Evolutionary conservation across 2,113 vertebrate genomes (phyloP).

Genomic region (Galemys pyrenaicus): DNA sequence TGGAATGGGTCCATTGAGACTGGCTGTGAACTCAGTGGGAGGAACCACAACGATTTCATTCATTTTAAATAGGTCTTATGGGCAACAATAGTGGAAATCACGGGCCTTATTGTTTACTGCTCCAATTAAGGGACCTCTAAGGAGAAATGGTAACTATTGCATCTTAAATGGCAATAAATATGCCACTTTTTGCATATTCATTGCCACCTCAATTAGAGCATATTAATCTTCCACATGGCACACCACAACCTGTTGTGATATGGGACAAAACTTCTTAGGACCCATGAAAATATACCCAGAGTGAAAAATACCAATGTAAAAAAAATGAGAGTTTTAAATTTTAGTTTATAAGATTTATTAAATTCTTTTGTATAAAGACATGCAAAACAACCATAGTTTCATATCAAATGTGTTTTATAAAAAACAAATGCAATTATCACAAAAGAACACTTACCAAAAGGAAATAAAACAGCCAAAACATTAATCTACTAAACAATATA

Average conservation of each 20-base stretch:
- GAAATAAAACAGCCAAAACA: not conserved
- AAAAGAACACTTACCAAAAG: not conserved
- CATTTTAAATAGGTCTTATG: slow-evolving; percentile 22
- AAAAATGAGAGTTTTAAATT: not conserved
- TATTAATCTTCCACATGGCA: not conserved
- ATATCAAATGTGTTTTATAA: not conserved
- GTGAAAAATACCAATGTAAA: not conserved
- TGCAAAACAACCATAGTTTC: not conserved
- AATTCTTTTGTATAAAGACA: slow-evolving; percentile 16
- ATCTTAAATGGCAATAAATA: slow-evolving; percentile 6
- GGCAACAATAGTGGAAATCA: slow-evolving; percentile 23
- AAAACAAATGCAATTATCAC: not conserved
- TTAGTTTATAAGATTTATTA: slow-evolving; percentile 26
- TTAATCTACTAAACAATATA: not conserved
- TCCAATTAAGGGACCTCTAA: slow-evolving; percentile 54
- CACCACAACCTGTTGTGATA: not conserved
- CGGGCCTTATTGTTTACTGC: slow-evolving; percentile 4
- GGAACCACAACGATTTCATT: slow-evolving; percentile 24
- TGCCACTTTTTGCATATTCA: not conserved
- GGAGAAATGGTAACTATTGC: slow-evolving; percentile 9
- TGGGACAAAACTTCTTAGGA: not conserved
- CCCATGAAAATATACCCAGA: not conserved
- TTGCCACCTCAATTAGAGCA: slow-evolving; percentile 6
- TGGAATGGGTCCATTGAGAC: slow-evolving; percentile 48
- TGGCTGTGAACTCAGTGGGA: slow-evolving; percentile 25